These are phyloP conservation scores for Alectoris magna DNA, from an alignment of 2,797 vertebrate species.

Conservation along the genomic window DNA sequence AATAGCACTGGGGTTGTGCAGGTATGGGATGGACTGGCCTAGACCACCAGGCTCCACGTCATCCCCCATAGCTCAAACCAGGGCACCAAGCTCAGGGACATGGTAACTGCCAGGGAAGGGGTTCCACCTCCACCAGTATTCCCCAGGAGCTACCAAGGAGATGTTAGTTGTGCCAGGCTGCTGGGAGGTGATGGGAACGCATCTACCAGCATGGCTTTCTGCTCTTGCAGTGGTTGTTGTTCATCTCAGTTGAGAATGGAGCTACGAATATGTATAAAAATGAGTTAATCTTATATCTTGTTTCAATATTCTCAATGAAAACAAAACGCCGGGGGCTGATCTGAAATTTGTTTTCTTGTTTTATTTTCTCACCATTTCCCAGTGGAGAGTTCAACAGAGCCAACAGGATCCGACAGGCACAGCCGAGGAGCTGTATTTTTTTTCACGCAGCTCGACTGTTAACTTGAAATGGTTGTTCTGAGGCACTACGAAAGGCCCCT, in stretches of 20 bases:
- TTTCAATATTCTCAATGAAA: constrained; percentile 30
- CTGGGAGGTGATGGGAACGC: neutral
- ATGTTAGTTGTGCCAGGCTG: neutral
- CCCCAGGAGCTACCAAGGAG: neutral
- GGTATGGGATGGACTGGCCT: neutral
- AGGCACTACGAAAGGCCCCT: neutral
- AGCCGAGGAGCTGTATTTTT: rapidly evolving
- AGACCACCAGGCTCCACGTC: neutral
- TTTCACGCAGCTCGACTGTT: neutral
- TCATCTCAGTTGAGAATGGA: neutral
- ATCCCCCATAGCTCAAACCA: neutral
- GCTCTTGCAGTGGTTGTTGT: neutral
- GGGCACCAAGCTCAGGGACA: neutral
- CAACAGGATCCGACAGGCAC: neutral
- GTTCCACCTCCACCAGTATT: neutral
- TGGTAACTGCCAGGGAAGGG: neutral
- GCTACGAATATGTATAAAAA: neutral
- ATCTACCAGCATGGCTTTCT: neutral
- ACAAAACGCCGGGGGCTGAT: neutral
- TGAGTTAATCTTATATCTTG: neutral
- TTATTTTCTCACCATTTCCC: neutral
- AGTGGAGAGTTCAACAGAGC: neutral
- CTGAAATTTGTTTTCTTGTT: constrained; percentile 3
- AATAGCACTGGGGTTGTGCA: neutral
- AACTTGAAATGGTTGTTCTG: neutral